Conservation (phyloP, 2,888 invertebrate genomes). For the Spodoptera picta region DNA sequence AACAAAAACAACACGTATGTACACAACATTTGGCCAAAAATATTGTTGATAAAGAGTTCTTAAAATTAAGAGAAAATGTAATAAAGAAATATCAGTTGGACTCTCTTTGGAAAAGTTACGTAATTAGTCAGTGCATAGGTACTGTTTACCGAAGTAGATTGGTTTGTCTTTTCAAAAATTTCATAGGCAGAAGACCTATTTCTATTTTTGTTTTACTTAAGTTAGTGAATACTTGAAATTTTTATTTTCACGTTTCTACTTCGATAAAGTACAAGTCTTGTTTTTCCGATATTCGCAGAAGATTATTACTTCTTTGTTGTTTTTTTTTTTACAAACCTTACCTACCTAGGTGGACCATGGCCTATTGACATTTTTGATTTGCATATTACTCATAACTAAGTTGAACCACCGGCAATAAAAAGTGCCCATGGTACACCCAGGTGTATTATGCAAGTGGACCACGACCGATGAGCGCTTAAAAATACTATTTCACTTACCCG, state of each 20-base stretch:
- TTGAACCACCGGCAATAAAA: neutral
- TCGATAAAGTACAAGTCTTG: neutral
- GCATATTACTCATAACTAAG: neutral
- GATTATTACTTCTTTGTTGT: neutral
- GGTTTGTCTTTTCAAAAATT: slow-evolving; percentile 1
- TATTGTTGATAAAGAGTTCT: no score
- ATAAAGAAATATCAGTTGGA: neutral
- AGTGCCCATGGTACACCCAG: neutral
- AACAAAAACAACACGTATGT: no score
- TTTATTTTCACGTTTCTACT: neutral
- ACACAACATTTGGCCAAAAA: no score
- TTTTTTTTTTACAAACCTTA: neutral
- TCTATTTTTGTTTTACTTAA: neutral
- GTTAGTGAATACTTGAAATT: neutral
- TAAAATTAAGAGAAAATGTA: no score
- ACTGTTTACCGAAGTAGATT: slow-evolving; percentile 1
- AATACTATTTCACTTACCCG: no score
- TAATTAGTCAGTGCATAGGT: neutral
- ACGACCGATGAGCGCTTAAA: no score
- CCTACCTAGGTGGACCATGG: neutral
- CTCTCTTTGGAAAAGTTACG: slow-evolving; percentile 5
- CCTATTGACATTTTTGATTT: neutral
- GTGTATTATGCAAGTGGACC: no score
- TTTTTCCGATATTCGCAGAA: neutral
- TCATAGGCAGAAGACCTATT: neutral